phyloP scores from a whole-genome alignment of 2,797 vertebrate species.

The Dryobates pubescens region DNA sequence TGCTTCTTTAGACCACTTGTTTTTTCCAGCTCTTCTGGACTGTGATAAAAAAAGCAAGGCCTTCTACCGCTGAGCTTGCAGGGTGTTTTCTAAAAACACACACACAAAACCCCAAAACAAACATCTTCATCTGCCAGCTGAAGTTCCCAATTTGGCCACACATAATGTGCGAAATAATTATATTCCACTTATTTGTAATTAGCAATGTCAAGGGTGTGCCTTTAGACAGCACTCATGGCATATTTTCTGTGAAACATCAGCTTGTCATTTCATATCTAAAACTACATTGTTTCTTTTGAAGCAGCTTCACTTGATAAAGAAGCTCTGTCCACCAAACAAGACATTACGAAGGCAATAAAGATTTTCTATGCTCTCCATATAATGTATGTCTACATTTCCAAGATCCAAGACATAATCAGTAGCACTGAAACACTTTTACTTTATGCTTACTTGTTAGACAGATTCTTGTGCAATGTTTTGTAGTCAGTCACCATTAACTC shows the following conservation, averaged over 20 bases:
- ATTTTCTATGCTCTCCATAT: background rate
- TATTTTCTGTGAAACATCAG: background rate
- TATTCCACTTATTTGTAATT: background rate
- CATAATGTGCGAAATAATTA: background rate
- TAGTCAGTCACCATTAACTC: background rate
- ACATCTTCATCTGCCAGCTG: background rate
- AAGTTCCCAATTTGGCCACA: background rate
- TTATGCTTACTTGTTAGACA: background rate
- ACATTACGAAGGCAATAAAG: background rate
- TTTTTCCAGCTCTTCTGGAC: background rate
- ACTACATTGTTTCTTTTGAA: background rate
- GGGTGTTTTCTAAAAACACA: background rate
- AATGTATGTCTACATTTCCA: background rate
- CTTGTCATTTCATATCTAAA: background rate
- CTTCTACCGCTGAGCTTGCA: conserved; percentile 3
- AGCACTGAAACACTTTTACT: background rate
- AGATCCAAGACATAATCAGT: background rate
- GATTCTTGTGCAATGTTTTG: background rate
- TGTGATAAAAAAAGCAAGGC: background rate
- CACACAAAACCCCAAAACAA: background rate
- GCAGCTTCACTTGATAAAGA: background rate
- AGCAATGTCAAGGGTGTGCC: background rate
- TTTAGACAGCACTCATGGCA: background rate
- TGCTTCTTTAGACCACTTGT: background rate
- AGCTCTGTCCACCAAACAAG: background rate